Conservation (phyloP, 2,797 vertebrate species). For the Gymnothorax reevesii region DNA sequence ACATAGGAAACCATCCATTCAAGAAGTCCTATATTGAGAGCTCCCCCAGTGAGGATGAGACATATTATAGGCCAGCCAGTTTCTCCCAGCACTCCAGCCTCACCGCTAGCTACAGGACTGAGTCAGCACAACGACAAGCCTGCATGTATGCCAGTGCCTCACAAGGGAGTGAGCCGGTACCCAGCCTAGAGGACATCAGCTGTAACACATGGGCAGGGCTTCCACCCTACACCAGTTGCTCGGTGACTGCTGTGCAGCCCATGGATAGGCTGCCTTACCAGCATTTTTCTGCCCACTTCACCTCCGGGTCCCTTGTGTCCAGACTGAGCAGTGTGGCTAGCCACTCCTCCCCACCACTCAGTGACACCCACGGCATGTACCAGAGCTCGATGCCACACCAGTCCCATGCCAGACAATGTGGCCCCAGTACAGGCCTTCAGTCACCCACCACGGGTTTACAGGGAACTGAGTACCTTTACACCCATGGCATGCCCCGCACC, state of each 20-base stretch:
- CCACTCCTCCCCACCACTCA: conserved; percentile 80
- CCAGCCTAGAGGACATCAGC: conserved; percentile 86
- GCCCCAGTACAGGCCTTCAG: conserved; percentile 77
- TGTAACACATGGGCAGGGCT: conserved; percentile 84
- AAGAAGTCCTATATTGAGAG: conserved; percentile 88
- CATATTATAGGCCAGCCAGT: conserved; percentile 79
- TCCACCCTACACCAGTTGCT: conserved; percentile 84
- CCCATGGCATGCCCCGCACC: conserved; percentile 82
- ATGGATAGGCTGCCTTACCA: conserved; percentile 85
- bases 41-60: conserved; percentile 81
- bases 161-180: conserved; percentile 73
- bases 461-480: conserved; percentile 76
- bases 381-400: conserved; percentile 82
- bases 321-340: conserved; percentile 81
- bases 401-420: conserved; percentile 82
- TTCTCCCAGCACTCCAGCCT: conserved; percentile 81
- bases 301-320: conserved; percentile 85
- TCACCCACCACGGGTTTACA: conserved; percentile 69
- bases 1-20: conserved; percentile 76
- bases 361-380: conserved; percentile 79
- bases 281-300: conserved; percentile 87
- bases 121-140: conserved; percentile 88
- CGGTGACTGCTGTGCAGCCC: conserved; percentile 85
- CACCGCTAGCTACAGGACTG: conserved; percentile 82
- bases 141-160: conserved; percentile 91